Conservation (phyloP, 2,797 vertebrate genomes). For the Perodicticus potto region DNA sequence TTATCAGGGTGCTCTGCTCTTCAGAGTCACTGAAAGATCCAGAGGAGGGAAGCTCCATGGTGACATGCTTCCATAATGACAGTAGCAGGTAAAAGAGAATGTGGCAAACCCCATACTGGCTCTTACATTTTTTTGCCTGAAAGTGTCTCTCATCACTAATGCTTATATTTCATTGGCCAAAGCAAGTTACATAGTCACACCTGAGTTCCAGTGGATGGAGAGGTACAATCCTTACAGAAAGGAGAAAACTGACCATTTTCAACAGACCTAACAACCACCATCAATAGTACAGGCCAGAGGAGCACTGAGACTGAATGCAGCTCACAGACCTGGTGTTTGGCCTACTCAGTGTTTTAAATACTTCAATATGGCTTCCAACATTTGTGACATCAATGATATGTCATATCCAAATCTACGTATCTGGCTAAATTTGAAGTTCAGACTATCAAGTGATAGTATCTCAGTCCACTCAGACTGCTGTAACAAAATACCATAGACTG, state of each 20-base stretch:
- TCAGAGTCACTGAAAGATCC: neutral
- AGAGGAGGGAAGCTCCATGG: neutral
- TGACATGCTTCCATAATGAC: neutral
- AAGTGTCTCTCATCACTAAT: neutral
- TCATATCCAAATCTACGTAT: neutral
- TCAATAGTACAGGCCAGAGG: neutral
- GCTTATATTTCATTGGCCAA: neutral
- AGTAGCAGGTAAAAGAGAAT: neutral
- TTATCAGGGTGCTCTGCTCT: neutral
- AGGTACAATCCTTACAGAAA: neutral
- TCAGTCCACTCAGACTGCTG: neutral
- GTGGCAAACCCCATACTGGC: neutral
- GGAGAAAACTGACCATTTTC: neutral
- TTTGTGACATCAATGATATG: neutral
- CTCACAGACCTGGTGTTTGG: neutral
- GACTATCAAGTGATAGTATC: neutral
- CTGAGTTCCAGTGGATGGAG: neutral
- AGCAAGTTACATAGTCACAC: neutral
- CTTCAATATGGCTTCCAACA: neutral
- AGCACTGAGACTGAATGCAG: neutral
- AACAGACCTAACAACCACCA: neutral
- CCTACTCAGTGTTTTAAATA: neutral
- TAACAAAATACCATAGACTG: neutral
- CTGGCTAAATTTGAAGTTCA: slow-evolving; percentile 10
- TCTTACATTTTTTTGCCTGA: neutral